A percentile compares a stretch with the other conserved stretches of the same genome.
These are phyloP conservation scores for Cyprinella venusta DNA, from an alignment of 2,797 vertebrate genomes.

Conservation along the genomic window DNA sequence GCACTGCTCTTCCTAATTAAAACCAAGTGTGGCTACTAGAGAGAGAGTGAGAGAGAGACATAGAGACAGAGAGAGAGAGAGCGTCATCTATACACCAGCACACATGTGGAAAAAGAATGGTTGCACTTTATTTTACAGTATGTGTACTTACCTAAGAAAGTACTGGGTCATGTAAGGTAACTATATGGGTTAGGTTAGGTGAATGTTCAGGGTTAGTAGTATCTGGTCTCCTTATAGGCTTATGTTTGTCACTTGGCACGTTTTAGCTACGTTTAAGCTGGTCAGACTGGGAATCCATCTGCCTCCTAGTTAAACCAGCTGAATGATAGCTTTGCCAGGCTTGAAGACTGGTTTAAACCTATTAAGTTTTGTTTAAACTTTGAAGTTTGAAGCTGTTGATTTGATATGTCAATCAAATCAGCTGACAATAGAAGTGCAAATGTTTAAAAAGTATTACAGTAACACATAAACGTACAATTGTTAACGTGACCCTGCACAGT, in stretches of 20 bases:
- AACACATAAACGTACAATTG: not conserved
- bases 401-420: not conserved
- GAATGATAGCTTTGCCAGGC: not conserved
- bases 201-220: too few species aligned
- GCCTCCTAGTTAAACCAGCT: not conserved
- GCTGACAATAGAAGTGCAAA: not conserved
- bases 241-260: not conserved
- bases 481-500: not conserved
- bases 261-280: not conserved
- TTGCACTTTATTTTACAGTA: not conserved
- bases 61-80: too few species aligned
- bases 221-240: not conserved
- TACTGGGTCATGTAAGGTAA: not conserved
- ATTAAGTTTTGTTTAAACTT: not conserved
- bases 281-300: not conserved
- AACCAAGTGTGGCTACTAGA: not conserved
- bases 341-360: not conserved
- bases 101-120: not conserved
- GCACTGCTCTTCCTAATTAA: slow-evolving; percentile 54
- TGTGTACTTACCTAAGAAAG: not conserved
- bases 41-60: not conserved
- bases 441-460: not conserved
- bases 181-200: not conserved
- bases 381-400: not conserved
- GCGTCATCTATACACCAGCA: not conserved